Evolutionary conservation across 2,113 vertebrate genomes (phyloP).

Genomic region (Sturnira hondurensis): DNA sequence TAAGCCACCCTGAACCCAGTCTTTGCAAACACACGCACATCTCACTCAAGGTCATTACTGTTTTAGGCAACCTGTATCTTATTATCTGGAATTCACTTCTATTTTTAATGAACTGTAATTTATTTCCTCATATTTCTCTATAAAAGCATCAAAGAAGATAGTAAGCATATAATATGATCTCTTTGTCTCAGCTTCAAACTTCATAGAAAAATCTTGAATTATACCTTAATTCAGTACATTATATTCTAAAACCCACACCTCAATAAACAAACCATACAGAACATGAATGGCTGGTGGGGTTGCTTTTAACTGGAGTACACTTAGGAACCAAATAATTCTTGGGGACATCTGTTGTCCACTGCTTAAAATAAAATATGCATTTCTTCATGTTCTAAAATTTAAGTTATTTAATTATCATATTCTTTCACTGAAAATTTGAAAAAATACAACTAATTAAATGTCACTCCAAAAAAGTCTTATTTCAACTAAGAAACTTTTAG

Average conservation of each 20-base stretch:
- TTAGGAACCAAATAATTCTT: neutral
- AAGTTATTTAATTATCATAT: neutral
- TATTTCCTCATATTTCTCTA: neutral
- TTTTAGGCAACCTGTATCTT: neutral
- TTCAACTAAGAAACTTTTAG: conserved; percentile 31
- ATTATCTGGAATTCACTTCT: neutral
- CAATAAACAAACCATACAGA: neutral
- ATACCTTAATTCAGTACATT: neutral
- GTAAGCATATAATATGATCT: neutral
- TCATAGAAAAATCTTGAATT: conserved; percentile 4
- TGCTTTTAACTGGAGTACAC: neutral
- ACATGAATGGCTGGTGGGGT: neutral
- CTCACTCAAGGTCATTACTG: neutral
- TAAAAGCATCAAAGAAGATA: neutral
- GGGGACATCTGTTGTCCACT: neutral
- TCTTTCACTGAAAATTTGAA: neutral
- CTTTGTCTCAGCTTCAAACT: neutral
- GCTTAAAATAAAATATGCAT: conserved; percentile 19
- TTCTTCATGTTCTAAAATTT: neutral
- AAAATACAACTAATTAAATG: neutral
- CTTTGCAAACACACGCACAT: neutral
- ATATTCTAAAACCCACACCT: neutral
- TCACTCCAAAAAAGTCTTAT: neutral
- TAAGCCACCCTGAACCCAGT: neutral
- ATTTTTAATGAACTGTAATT: neutral